These are phyloP conservation scores for Verasper variegatus DNA, from an alignment of 2,113 vertebrate genomes.

Conservation along the genomic window DNA sequence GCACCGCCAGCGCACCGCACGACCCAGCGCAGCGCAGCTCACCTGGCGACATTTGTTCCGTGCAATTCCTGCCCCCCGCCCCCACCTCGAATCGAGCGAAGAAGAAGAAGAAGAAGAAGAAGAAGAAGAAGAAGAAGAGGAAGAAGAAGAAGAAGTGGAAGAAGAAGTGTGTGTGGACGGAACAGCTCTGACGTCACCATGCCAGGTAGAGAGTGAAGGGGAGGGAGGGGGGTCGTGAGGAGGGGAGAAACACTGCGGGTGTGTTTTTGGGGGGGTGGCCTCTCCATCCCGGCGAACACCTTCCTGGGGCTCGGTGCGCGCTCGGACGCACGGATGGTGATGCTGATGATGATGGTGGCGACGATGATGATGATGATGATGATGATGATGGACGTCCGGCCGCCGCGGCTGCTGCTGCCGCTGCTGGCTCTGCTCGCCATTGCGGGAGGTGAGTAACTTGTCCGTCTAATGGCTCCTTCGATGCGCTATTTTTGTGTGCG, in stretches of 20 bases:
- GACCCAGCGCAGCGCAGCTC: slow-evolving; percentile 60
- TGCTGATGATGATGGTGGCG: slow-evolving; percentile 14
- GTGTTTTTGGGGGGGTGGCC: slow-evolving; percentile 50
- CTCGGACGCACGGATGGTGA: slow-evolving; percentile 68
- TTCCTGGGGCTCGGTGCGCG: slow-evolving; percentile 62
- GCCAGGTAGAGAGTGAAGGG: slow-evolving; percentile 66
- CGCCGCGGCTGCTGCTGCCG: slow-evolving; percentile 71
- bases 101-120: too few species aligned
- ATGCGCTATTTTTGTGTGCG: slow-evolving; percentile 28
- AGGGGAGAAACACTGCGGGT: slow-evolving; percentile 54
- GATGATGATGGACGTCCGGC: slow-evolving; percentile 75
- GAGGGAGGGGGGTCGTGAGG: slow-evolving; percentile 46
- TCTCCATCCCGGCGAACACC: slow-evolving; percentile 71
- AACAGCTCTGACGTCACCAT: slow-evolving; percentile 60
- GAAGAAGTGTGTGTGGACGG: slow-evolving; percentile 27
- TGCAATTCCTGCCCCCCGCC: neutral
- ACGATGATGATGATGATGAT: neutral
- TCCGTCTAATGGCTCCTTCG: slow-evolving; percentile 54
- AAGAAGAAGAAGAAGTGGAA: neutral
- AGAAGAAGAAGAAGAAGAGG: neutral
- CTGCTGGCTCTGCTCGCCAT: slow-evolving; percentile 80
- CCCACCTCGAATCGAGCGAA: neutral
- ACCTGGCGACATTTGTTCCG: slow-evolving; percentile 30
- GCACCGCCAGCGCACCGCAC: slow-evolving; percentile 19
- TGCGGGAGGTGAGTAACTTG: slow-evolving; percentile 81